Percentiles rank a stretch among this genome's conserved stretches.
Conservation (phyloP, 2,888 invertebrate species). For the Rhopalosiphum nymphaeae region DNA sequence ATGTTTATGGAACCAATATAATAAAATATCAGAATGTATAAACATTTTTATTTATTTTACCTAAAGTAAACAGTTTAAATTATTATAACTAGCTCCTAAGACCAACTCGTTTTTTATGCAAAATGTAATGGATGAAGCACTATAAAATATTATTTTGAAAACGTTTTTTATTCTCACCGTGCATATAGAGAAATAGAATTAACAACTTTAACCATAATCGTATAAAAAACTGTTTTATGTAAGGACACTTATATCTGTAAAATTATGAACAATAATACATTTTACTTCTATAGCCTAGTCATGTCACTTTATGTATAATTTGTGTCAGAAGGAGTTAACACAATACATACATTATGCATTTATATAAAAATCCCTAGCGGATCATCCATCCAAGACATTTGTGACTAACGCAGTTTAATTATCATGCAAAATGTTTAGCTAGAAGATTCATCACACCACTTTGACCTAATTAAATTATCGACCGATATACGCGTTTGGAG, state of each 20-base stretch:
- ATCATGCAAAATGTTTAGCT: neutral
- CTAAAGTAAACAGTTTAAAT: too few species aligned
- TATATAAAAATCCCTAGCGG: neutral
- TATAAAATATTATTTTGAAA: neutral
- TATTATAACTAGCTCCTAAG: too few species aligned
- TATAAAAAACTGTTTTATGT: neutral
- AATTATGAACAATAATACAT: neutral
- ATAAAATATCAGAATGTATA: too few species aligned
- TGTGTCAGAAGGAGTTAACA: neutral
- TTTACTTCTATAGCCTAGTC: neutral
- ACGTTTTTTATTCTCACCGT: neutral
- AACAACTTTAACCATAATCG: neutral
- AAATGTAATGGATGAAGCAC: neutral
- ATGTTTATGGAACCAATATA: too few species aligned
- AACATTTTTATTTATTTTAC: too few species aligned
- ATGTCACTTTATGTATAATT: neutral
- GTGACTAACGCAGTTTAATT: constrained; percentile 1
- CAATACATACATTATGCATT: neutral
- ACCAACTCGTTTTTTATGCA: neutral
- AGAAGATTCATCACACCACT: neutral
- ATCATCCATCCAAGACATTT: neutral
- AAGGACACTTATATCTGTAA: neutral
- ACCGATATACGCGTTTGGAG: neutral
- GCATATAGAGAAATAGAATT: neutral
- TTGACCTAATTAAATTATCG: constrained; percentile 24